phyloP scores from a whole-genome alignment of 2,113 vertebrate genomes.

The Sinocyclocheilus maitianheensis region DNA sequence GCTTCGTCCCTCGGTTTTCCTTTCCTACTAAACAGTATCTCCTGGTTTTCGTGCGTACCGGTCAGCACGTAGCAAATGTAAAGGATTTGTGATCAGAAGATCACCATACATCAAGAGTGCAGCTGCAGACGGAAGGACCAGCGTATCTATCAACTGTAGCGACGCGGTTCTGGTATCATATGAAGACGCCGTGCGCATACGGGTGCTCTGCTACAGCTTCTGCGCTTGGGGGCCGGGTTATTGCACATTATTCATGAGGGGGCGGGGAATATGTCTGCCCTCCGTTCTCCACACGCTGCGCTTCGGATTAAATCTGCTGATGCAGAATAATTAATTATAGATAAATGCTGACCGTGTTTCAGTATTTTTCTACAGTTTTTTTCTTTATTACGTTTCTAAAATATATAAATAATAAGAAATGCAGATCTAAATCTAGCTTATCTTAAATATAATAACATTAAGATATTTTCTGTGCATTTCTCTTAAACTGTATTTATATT shows the following conservation, averaged over 20 bases:
- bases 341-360: background rate
- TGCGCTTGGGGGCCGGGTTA: slow-evolving; percentile 31
- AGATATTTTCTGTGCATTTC: too few relatives aligned
- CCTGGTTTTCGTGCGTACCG: background rate
- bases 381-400: background rate
- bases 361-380: background rate
- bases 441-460: too few relatives aligned
- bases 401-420: too few relatives aligned
- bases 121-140: background rate
- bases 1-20: slow-evolving; percentile 18
- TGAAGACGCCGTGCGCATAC: slow-evolving; percentile 15
- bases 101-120: background rate
- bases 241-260: background rate
- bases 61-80: background rate
- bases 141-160: background rate
- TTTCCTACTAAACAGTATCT: slow-evolving; percentile 3
- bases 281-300: background rate
- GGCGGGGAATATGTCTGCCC: background rate
- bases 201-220: slow-evolving; percentile 30
- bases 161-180: background rate
- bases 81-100: background rate
- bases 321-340: background rate
- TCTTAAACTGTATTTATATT: too few relatives aligned
- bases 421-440: too few relatives aligned
- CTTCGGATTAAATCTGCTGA: background rate